A percentile compares a stretch with the other conserved stretches of the same genome.
phyloP scores from a whole-genome alignment of 1,140 invertebrate genomes.

The Marisa cornuarietis region DNA sequence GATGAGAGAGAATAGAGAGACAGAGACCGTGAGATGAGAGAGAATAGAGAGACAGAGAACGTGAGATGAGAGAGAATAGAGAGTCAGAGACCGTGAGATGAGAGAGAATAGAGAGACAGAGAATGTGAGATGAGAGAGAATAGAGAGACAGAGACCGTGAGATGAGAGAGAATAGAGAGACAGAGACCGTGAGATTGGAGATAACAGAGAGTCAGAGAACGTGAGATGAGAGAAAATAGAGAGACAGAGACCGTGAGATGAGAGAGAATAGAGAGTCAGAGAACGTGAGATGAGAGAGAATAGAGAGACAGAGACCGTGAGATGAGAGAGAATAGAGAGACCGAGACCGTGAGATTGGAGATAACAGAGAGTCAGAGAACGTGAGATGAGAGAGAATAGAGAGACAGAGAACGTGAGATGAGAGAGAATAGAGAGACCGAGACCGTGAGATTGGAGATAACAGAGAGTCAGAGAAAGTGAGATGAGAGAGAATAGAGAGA shows the following conservation, averaged over 20 bases:
- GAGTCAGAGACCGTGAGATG: too few species aligned
- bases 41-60: background rate
- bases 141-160: background rate
- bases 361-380: background rate
- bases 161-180: background rate
- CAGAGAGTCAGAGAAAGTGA: background rate
- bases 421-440: too few species aligned
- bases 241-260: background rate
- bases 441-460: background rate
- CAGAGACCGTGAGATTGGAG: too few species aligned
- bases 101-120: too few species aligned
- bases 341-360: background rate
- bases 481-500: background rate
- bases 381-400: background rate
- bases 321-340: background rate
- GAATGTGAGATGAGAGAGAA: background rate
- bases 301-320: background rate
- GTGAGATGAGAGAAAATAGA: background rate
- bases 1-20: too few species aligned
- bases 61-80: background rate
- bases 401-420: background rate
- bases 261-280: background rate
- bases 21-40: background rate
- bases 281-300: background rate
- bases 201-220: constrained; percentile 3